Conservation (phyloP, 2,888 invertebrate genomes). For the Reticulitermes lucifugus region DNA sequence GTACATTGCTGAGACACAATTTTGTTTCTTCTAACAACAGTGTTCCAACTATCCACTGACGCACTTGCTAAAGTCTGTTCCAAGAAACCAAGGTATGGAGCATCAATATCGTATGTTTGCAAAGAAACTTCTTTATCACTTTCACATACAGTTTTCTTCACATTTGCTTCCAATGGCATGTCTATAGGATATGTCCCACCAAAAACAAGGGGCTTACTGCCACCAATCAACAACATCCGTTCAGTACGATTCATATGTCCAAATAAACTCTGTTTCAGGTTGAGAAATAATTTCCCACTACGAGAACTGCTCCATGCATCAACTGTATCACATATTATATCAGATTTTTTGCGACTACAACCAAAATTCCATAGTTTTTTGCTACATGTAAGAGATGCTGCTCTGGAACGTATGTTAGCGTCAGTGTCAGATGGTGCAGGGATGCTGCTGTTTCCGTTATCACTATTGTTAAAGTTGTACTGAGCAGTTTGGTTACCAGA, state of each 20-base stretch:
- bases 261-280: slow-evolving; percentile 48
- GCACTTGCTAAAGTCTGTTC: neutral
- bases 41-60: neutral
- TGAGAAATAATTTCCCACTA: slow-evolving; percentile 55
- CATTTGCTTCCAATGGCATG: slow-evolving; percentile 66
- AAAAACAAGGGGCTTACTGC: slow-evolving; percentile 77
- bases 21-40: neutral
- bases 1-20: neutral
- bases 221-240: slow-evolving; percentile 41
- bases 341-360: slow-evolving; percentile 40
- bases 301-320: slow-evolving; percentile 69
- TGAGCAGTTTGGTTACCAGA: neutral
- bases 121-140: slow-evolving; percentile 11
- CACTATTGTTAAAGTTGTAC: neutral
- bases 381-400: slow-evolving; percentile 1
- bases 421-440: neutral
- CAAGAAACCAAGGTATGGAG: slow-evolving; percentile 58
- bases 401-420: neutral
- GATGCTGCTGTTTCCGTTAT: neutral
- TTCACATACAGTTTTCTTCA: neutral
- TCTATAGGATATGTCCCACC: slow-evolving; percentile 91
- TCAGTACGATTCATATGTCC: slow-evolving; percentile 43
- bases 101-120: slow-evolving; percentile 63
- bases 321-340: slow-evolving; percentile 71
- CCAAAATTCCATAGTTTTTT: slow-evolving; percentile 46